A percentile compares a stretch with the other conserved stretches of the same genome.
These are phyloP conservation scores for Macrostomum cliftonense DNA, from an alignment of 2,888 invertebrate genomes.

Conservation along the genomic window DNA sequence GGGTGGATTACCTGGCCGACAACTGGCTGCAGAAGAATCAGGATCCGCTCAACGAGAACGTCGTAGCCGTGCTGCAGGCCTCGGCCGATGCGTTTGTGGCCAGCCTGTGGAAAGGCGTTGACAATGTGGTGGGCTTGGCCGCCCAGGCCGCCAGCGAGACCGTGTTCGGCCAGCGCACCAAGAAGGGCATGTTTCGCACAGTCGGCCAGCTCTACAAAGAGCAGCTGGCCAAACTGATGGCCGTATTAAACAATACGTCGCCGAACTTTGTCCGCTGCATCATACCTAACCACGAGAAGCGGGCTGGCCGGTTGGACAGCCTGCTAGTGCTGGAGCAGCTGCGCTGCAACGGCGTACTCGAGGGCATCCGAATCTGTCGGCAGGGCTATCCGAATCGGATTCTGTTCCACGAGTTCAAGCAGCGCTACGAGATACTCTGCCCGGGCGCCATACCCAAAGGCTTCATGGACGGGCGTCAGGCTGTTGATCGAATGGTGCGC, in stretches of 20 bases:
- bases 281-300: slow-evolving; percentile 98
- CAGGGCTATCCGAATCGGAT: slow-evolving; percentile 99
- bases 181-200: slow-evolving; percentile 75
- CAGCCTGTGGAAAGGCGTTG: slow-evolving; percentile 97
- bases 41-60: slow-evolving; percentile 98
- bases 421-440: slow-evolving; percentile 67
- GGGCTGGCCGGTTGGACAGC: slow-evolving; percentile 25
- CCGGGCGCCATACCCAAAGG: slow-evolving; percentile 94
- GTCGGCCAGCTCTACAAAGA: slow-evolving; percentile 97
- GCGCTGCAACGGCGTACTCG: slow-evolving; percentile 84
- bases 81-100: slow-evolving; percentile 50
- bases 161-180: slow-evolving; percentile 56
- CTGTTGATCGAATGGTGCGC: slow-evolving; percentile 75
- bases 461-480: slow-evolving; percentile 99
- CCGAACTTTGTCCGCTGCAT: slow-evolving; percentile 99
- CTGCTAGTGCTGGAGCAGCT: not conserved
- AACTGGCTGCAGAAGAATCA: slow-evolving; percentile 99
- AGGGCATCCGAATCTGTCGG: slow-evolving; percentile 94
- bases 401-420: slow-evolving; percentile 58
- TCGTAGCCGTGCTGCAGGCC: slow-evolving; percentile 78
- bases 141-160: slow-evolving; percentile 70
- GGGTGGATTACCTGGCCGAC: slow-evolving; percentile 52
- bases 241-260: slow-evolving; percentile 76
- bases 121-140: slow-evolving; percentile 92
- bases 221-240: slow-evolving; percentile 84